Percentiles rank a stretch among this genome's conserved stretches.
Conservation (phyloP, 2,888 invertebrate species). For the Patella caerulea region DNA sequence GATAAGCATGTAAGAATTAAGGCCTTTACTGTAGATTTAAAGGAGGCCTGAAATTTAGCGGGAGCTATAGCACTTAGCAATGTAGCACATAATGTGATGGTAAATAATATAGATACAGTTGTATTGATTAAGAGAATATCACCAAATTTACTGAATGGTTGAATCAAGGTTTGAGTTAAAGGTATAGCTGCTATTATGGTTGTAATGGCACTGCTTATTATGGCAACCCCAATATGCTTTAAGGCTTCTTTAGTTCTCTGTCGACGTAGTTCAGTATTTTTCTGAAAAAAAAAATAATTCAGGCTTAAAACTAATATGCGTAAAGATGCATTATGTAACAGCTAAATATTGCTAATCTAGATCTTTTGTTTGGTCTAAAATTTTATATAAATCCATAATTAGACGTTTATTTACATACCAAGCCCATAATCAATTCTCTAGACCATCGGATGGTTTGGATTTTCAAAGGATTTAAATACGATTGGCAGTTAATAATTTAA, state of each 20-base stretch:
- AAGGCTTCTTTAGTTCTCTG: conserved; percentile 61
- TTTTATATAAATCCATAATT: no score
- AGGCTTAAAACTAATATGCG: background rate
- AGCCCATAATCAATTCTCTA: no score
- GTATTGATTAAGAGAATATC: conserved; percentile 68
- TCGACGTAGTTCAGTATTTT: conserved; percentile 43
- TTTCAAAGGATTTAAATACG: no score
- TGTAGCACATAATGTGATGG: conserved; percentile 62
- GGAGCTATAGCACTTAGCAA: conserved; percentile 60
- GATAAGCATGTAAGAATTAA: conserved; percentile 40
- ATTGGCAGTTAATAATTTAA: no score
- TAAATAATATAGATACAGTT: conserved; percentile 61
- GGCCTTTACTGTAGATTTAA: conserved; percentile 48
- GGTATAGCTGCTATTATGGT: conserved; percentile 67
- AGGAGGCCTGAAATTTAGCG: conserved; percentile 48
- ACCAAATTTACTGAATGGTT: conserved; percentile 67
- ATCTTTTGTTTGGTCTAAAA: no score
- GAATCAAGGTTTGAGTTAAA: conserved; percentile 64
- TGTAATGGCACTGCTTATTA: conserved; percentile 65
- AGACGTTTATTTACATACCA: no score
- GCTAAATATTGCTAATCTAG: no score
- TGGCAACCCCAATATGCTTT: conserved; percentile 65
- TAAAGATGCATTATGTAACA: no score
- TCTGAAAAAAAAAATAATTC: conserved; percentile 38
- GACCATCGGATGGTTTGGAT: no score